phyloP scores from a whole-genome alignment of 2,797 vertebrate species.

The Gallirallus australis region DNA sequence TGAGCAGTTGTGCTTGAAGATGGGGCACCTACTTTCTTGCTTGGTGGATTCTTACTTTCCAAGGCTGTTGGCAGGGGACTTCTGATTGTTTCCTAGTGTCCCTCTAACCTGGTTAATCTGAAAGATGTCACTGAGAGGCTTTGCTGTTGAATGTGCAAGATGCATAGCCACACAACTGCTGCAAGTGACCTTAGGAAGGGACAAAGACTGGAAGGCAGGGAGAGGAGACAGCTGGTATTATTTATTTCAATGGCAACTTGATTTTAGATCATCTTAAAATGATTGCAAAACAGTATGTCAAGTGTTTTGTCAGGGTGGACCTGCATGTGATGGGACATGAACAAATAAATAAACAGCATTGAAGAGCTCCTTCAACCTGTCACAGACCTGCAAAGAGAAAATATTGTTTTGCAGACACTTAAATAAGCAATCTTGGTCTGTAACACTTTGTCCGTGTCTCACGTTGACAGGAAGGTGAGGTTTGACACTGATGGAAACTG shows the following conservation, averaged over 20 bases:
- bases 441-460: not conserved
- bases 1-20: not conserved
- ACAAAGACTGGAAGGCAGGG: not conserved
- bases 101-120: not conserved
- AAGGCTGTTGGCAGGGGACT: not conserved
- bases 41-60: not conserved
- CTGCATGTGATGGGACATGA: not conserved
- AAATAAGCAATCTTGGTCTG: not conserved
- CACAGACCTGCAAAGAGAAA: not conserved
- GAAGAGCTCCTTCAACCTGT: not conserved
- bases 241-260: not conserved
- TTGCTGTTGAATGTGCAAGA: not conserved
- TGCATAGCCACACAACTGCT: fast-evolving
- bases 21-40: not conserved
- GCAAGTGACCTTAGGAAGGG: not conserved
- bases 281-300: not conserved
- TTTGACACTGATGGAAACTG: slow-evolving; percentile 46
- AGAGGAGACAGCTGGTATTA: not conserved
- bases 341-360: not conserved
- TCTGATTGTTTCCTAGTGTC: not conserved
- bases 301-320: not conserved
- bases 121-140: not conserved
- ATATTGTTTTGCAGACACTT: not conserved
- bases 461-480: slow-evolving; percentile 1
- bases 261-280: not conserved